A percentile compares a stretch with the other conserved stretches of the same genome.
These are phyloP conservation scores for Xyliphius kryptos DNA, from an alignment of 2,113 vertebrate species.

Conservation along the genomic window DNA sequence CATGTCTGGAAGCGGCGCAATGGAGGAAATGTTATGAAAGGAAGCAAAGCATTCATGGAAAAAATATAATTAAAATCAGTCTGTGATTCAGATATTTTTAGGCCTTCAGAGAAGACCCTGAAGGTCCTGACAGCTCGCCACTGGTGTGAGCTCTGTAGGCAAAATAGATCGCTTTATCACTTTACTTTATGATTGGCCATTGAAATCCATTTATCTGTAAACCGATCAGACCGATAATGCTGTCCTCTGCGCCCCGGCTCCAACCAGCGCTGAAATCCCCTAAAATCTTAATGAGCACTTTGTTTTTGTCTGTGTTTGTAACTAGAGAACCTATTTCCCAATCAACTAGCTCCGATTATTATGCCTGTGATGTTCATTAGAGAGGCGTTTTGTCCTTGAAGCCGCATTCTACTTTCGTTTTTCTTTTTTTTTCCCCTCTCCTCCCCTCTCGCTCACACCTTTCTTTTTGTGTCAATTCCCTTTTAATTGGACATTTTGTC, in stretches of 20 bases:
- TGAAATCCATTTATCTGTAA: too few relatives aligned
- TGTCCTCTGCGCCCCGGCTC: not conserved
- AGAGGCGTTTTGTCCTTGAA: conserved; percentile 51
- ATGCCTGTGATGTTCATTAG: conserved; percentile 43
- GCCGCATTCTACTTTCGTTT: conserved; percentile 37
- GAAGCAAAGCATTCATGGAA: too few relatives aligned
- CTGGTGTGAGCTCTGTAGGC: too few relatives aligned
- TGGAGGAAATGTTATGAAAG: too few relatives aligned
- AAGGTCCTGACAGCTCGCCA: too few relatives aligned
- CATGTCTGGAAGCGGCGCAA: too few relatives aligned
- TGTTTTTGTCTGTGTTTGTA: conserved; percentile 25
- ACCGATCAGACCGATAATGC: conserved; percentile 1
- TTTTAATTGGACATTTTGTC: conserved; percentile 61
- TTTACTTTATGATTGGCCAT: too few relatives aligned
- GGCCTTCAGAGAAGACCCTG: too few relatives aligned
- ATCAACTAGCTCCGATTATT: conserved; percentile 39
- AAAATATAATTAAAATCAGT: too few relatives aligned
- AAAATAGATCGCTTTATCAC: too few relatives aligned
- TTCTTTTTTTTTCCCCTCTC: conserved; percentile 32
- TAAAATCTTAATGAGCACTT: conserved; percentile 37
- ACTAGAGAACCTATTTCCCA: conserved; percentile 39
- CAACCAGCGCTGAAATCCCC: conserved; percentile 3
- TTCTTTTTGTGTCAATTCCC: conserved; percentile 59
- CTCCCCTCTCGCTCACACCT: conserved; percentile 39
- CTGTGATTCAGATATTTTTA: too few relatives aligned